Evolutionary conservation across 2,797 vertebrate genomes (phyloP).

Genomic region (Trachurus trachurus): DNA sequence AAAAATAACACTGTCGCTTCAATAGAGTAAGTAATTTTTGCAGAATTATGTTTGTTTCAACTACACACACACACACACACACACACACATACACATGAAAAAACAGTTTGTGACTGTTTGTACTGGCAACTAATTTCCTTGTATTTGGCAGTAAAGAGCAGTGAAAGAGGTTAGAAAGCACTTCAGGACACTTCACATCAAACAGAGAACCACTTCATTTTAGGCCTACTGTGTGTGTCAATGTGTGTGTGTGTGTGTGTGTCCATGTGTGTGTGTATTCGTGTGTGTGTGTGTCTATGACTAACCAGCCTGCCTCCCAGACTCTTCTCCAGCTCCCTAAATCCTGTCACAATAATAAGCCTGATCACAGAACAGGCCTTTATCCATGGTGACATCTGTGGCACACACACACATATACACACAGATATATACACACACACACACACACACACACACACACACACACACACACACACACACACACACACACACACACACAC

Average conservation of each 20-base stretch:
- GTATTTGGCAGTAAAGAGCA: slow-evolving; percentile 55
- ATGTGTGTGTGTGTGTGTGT: slow-evolving; percentile 28
- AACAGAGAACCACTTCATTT: slow-evolving; percentile 63
- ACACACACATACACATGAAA: background rate
- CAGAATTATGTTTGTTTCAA: background rate
- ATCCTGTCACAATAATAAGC: slow-evolving; percentile 82
- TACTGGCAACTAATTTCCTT: slow-evolving; percentile 34
- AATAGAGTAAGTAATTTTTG: slow-evolving; percentile 1
- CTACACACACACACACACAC: background rate
- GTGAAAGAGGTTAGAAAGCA: slow-evolving; percentile 65
- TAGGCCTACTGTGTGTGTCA: slow-evolving; percentile 17
- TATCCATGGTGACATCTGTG: slow-evolving; percentile 78
- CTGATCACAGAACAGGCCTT: slow-evolving; percentile 75
- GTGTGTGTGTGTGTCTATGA: slow-evolving; percentile 30
- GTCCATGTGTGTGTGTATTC: slow-evolving; percentile 20
- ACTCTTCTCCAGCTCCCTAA: slow-evolving; percentile 67
- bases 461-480: slow-evolving; percentile 48
- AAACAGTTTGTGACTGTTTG: slow-evolving; percentile 24
- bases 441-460: slow-evolving; percentile 30
- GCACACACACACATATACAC: slow-evolving; percentile 48
- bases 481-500: slow-evolving; percentile 55
- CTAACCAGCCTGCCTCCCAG: slow-evolving; percentile 64
- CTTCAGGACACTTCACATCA: slow-evolving; percentile 71
- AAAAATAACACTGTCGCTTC: background rate
- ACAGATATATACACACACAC: slow-evolving; percentile 20